Evolutionary conservation across 2,797 vertebrate genomes (phyloP).

Genomic region (Galagoides demidoff): DNA sequence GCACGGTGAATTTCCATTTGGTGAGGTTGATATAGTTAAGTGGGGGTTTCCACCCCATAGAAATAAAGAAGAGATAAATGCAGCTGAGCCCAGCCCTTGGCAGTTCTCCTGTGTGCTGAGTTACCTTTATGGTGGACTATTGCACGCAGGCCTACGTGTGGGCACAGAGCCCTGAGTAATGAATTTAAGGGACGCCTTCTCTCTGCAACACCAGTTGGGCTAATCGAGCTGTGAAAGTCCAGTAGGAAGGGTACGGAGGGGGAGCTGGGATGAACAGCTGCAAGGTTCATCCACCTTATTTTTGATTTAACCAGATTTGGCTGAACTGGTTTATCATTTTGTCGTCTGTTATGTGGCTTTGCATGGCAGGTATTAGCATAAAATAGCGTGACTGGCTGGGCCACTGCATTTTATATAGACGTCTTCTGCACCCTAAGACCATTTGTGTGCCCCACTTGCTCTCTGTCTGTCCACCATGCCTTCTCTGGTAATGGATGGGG

Average conservation of each 20-base stretch:
- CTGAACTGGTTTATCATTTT: neutral
- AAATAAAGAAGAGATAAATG: neutral
- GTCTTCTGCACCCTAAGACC: neutral
- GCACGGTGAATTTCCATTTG: neutral
- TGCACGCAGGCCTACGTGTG: fast-evolving
- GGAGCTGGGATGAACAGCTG: fast-evolving
- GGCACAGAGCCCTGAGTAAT: fast-evolving
- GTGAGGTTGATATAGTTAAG: neutral
- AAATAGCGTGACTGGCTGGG: neutral
- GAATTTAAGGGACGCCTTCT: no score
- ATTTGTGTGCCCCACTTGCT: fast-evolving
- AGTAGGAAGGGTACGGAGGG: neutral
- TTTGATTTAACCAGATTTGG: neutral
- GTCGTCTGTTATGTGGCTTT: neutral
- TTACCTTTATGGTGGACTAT: neutral
- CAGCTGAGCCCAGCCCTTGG: fast-evolving
- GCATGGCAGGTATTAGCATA: fast-evolving
- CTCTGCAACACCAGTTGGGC: neutral
- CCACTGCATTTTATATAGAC: neutral
- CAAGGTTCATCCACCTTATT: neutral
- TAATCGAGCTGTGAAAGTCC: neutral
- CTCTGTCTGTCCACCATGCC: fast-evolving
- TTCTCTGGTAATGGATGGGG: fast-evolving
- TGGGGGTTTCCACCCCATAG: no score
- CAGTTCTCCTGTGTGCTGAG: fast-evolving